These are phyloP conservation scores for Pinna nobilis DNA, from an alignment of 1,140 invertebrate genomes.

Conservation along the genomic window DNA sequence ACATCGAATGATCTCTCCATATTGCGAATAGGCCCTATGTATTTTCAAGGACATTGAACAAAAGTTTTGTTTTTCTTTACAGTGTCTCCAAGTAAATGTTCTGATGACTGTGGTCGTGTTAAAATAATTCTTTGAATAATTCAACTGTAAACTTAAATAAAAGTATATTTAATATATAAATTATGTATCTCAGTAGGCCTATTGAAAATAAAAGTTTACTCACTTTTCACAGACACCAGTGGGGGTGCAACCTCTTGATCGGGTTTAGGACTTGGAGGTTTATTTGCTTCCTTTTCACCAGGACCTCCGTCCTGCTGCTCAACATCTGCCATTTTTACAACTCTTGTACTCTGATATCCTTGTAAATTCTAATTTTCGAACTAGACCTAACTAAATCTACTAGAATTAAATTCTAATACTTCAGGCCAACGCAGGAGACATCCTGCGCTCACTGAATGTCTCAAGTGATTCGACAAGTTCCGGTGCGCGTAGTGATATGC, in stretches of 20 bases:
- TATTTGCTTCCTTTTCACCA: slow-evolving; percentile 64
- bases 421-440: slow-evolving; percentile 4
- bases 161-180: too few species aligned
- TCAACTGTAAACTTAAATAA: too few species aligned
- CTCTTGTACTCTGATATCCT: slow-evolving; percentile 3
- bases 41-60: too few species aligned
- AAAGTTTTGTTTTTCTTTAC: too few species aligned
- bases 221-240: slow-evolving; percentile 51
- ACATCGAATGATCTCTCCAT: too few species aligned
- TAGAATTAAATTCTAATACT: slow-evolving; percentile 3
- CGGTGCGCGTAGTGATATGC: slow-evolving; percentile 10
- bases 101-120: too few species aligned
- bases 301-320: slow-evolving; percentile 50
- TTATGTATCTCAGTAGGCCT: too few species aligned
- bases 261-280: slow-evolving; percentile 64
- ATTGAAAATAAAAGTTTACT: too few species aligned
- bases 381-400: neutral
- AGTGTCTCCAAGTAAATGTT: too few species aligned
- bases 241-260: slow-evolving; percentile 64
- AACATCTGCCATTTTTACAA: slow-evolving; percentile 44
- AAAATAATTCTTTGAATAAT: too few species aligned
- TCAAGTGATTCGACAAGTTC: slow-evolving; percentile 7
- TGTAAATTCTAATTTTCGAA: too few species aligned
- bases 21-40: too few species aligned
- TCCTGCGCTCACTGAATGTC: slow-evolving; percentile 3